Base-by-base conservation (phyloP, 2,888 invertebrate species). In the Sarcophaga carnaria region DNA sequence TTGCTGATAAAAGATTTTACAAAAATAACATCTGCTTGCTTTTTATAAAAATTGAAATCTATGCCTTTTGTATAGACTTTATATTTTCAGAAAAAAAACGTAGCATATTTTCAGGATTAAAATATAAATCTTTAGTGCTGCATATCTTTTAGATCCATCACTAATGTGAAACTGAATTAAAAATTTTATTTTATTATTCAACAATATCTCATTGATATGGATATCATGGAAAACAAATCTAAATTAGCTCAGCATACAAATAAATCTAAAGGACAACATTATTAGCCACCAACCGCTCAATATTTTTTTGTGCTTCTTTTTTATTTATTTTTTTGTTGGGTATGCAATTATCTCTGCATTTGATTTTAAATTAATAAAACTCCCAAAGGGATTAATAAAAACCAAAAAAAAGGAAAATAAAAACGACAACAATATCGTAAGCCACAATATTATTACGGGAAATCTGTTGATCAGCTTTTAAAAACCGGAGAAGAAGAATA, bases 291-390 rank as follows among this genome's bases (percentile, higher is more conserved):
- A 77, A 64, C 77, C 71, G 60, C 20, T 63, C 14, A 59, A 59
- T 59, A 17, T 59, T 59, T 37, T 37, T 10, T 37, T 54, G 54
- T 54, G 22, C 5, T 62, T 17, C 25, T 59, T 45, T 37, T 54
- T 45, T 59, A 0, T 4, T 54, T 54, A 0, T 17, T 54, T 37
- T 37, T 10, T 37, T 8, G 10, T 37, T 54, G 54, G 25, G 0
- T 22, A 14, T 62, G 20, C 25, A 37, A 66, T 69, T 60, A 17
- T 14, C 10, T 54, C 17, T 45, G 17, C 5, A 72, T 59, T 63
- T 85, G 74, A 79, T 86, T 79, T 79, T 25, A 75, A 86, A 83
- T 83, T 83, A 79, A 66, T 83, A 82, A 75, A 64, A 62, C 25
- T 63, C 75, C 83, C 85, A 49, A 27, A 70, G 85, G 76, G 74